Evolutionary conservation across 2,113 vertebrate species (phyloP).

Genomic region (Varanus salvator): DNA sequence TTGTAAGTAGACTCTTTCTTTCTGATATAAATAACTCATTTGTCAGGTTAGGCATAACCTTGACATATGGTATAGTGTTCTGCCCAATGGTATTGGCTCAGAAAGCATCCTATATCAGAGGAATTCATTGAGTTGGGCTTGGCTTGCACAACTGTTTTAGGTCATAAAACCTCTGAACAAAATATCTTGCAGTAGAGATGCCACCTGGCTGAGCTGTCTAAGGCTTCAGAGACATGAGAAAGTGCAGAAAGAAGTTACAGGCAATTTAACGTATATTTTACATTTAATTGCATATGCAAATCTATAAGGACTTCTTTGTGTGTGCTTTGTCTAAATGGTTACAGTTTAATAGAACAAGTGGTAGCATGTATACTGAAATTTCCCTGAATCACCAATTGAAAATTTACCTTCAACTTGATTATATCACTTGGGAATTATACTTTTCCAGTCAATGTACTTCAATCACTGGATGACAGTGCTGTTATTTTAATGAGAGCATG

Average conservation of each 20-base stretch:
- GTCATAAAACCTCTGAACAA: background rate
- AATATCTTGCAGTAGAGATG: background rate
- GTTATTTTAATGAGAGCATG: slow-evolving; percentile 42
- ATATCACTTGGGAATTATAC: background rate
- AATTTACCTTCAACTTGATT: slow-evolving; percentile 10
- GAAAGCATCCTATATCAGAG: background rate
- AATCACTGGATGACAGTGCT: background rate
- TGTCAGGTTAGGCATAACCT: background rate
- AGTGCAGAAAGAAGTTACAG: background rate
- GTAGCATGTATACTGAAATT: background rate
- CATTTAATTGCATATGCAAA: background rate
- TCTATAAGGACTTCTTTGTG: background rate
- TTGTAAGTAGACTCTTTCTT: background rate
- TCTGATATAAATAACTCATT: background rate
- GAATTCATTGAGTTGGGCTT: background rate
- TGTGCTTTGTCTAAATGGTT: background rate
- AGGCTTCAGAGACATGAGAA: background rate
- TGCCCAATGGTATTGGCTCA: background rate
- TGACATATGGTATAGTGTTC: background rate
- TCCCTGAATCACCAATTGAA: background rate
- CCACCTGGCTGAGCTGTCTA: background rate
- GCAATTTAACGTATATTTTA: background rate
- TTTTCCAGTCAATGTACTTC: slow-evolving; percentile 11
- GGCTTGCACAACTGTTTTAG: background rate
- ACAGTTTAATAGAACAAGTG: background rate